These are phyloP conservation scores for Conomelus anceps DNA, from an alignment of 2,888 invertebrate genomes.

Conservation along the genomic window DNA sequence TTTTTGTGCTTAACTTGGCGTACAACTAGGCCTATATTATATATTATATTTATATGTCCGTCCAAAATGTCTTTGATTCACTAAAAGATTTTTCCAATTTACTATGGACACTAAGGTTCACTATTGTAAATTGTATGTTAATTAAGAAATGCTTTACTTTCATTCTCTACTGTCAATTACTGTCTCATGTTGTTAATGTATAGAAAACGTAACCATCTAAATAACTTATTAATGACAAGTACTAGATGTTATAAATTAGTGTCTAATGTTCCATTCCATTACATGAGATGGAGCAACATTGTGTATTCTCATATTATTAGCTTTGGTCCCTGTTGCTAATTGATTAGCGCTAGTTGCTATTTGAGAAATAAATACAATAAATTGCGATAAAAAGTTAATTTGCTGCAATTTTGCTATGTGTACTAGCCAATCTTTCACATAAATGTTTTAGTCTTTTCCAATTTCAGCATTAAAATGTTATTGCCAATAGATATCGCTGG, in stretches of 20 bases:
- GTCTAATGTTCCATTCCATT: background rate
- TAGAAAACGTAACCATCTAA: background rate
- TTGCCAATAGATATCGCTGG: too few species aligned
- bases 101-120: background rate
- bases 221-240: background rate
- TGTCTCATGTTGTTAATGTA: background rate
- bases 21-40: too few species aligned
- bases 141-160: background rate
- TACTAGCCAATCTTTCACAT: too few species aligned
- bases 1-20: too few species aligned
- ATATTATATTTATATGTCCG: background rate
- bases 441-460: too few species aligned
- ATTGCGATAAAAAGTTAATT: too few species aligned
- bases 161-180: background rate
- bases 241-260: background rate
- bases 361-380: too few species aligned
- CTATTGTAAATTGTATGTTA: background rate
- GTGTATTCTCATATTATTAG: background rate
- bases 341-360: too few species aligned
- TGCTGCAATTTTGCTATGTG: too few species aligned
- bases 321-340: too few species aligned
- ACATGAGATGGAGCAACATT: background rate
- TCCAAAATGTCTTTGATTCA: background rate
- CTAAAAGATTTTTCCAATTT: background rate
- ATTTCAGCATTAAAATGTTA: too few species aligned